Percentiles rank a stretch among this genome's conserved stretches.
Conservation (phyloP, 2,113 vertebrate genomes). For the Perognathus longimembris region DNA sequence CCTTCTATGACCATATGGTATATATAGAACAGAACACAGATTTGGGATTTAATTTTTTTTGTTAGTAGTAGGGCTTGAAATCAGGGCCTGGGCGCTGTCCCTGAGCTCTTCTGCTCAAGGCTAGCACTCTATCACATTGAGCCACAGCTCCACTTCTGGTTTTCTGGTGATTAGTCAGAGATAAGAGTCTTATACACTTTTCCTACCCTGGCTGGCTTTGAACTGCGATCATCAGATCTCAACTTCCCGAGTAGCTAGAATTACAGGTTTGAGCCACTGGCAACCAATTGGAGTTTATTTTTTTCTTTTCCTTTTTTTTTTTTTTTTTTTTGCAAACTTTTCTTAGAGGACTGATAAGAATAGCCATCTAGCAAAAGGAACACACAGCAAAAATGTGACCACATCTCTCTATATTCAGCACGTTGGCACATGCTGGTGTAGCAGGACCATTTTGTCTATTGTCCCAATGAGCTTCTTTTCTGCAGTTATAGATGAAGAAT, state of each 20-base stretch:
- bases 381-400: background rate
- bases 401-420: background rate
- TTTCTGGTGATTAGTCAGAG: no score
- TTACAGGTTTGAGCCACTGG: no score
- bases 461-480: slow-evolving; percentile 65
- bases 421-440: background rate
- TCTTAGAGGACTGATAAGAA: background rate
- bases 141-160: no score
- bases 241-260: no score
- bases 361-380: background rate
- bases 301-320: background rate
- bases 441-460: background rate
- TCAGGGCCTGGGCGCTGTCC: no score
- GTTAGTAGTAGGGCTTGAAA: no score
- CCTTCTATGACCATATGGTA: background rate
- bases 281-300: background rate
- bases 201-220: no score
- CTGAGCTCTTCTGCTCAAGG: no score
- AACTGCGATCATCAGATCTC: no score
- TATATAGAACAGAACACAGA: background rate
- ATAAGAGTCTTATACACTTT: no score
- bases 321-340: background rate
- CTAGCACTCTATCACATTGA: no score
- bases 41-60: background rate
- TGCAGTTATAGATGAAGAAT: slow-evolving; percentile 97